A percentile compares a stretch with the other conserved stretches of the same genome.
Conservation (phyloP, 2,888 invertebrate species). For the Linnaemya vulpina region DNA sequence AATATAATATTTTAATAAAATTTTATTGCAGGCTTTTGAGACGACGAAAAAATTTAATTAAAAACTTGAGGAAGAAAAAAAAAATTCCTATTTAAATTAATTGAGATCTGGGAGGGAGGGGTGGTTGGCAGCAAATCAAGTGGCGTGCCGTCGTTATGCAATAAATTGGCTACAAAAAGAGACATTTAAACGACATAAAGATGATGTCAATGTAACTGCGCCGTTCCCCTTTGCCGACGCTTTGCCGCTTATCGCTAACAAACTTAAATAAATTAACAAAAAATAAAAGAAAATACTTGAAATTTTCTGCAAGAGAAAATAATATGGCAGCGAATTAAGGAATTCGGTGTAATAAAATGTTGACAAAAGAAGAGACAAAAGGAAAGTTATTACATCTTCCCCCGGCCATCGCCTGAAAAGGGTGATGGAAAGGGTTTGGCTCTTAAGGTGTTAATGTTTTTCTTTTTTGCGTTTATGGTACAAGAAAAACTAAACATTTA, state of each 20-base stretch:
- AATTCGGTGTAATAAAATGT: constrained; percentile 66
- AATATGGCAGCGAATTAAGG: constrained; percentile 50
- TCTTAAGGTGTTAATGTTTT: constrained; percentile 41
- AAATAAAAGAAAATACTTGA: constrained; percentile 60
- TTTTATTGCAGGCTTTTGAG: constrained; percentile 52
- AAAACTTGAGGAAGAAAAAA: constrained; percentile 51
- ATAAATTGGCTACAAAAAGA: constrained; percentile 78
- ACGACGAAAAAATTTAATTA: constrained; percentile 65
- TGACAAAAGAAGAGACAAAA: constrained; percentile 65
- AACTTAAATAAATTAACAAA: constrained; percentile 64
- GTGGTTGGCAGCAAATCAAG: constrained; percentile 62
- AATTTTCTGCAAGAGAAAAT: constrained; percentile 55
- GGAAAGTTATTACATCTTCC: constrained; percentile 54
- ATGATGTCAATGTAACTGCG: constrained; percentile 76
- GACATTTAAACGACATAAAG: constrained; percentile 69
- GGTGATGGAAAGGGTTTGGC: constrained; percentile 33
- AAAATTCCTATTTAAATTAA: constrained; percentile 58
- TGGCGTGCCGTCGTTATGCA: constrained; percentile 79
- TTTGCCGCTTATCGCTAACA: constrained; percentile 54
- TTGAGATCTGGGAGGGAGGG: not conserved
- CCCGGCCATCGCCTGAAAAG: constrained; percentile 11
- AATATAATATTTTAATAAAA: constrained; percentile 65
- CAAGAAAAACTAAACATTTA: constrained; percentile 46
- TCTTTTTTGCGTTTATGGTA: constrained; percentile 31
- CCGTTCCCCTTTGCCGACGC: not conserved